Evolutionary conservation across 2,113 vertebrate species (phyloP).

Genomic region (Thamnophis sirtalis): DNA sequence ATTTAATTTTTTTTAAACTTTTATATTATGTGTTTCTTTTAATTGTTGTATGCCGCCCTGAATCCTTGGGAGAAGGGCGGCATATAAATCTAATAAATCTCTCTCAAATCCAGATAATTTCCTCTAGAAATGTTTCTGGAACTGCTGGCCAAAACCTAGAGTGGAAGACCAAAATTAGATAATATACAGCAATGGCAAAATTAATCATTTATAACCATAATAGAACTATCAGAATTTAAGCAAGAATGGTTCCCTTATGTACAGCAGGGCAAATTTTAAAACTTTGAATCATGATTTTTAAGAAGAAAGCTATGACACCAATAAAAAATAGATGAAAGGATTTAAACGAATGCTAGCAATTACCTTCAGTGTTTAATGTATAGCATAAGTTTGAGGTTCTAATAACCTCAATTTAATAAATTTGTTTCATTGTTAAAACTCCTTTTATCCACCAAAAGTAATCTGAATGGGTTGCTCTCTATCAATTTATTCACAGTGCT

Average conservation of each 20-base stretch:
- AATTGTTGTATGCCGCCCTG: too few relatives aligned
- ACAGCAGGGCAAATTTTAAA: not conserved
- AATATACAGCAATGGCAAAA: not conserved
- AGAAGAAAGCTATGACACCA: not conserved
- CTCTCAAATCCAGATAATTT: not conserved
- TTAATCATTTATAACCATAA: not conserved
- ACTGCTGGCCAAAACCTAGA: not conserved
- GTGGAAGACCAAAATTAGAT: not conserved
- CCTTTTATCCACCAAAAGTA: not conserved
- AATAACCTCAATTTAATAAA: slow-evolving; percentile 1
- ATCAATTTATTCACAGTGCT: not conserved
- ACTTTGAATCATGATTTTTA: not conserved
- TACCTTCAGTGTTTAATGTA: not conserved
- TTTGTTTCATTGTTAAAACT: slow-evolving; percentile 27
- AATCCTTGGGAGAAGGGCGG: too few relatives aligned
- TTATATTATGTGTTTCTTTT: too few relatives aligned
- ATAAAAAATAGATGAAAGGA: not conserved
- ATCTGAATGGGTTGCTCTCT: not conserved
- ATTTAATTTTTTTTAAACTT: too few relatives aligned
- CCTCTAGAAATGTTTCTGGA: not conserved
- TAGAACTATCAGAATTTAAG: not conserved
- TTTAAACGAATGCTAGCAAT: not conserved
- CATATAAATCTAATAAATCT: too few relatives aligned
- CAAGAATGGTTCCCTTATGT: not conserved
- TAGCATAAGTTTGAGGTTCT: not conserved